Evolutionary conservation across 2,888 invertebrate species (phyloP).

Genomic region (Alcis repandata): DNA sequence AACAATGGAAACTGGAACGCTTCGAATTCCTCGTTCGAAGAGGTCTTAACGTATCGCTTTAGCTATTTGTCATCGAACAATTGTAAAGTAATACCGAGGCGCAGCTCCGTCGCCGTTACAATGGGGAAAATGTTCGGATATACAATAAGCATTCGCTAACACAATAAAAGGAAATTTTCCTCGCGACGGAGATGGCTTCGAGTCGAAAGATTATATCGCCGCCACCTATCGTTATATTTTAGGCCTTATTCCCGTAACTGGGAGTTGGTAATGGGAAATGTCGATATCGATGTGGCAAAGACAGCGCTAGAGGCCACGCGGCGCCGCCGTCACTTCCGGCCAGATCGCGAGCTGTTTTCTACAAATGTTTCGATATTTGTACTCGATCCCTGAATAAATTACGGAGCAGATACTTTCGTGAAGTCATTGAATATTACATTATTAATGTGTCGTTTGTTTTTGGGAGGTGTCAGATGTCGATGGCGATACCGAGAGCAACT

Average conservation of each 20-base stretch:
- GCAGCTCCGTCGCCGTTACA: constrained; percentile 66
- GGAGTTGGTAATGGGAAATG: constrained; percentile 56
- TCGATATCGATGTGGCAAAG: constrained; percentile 58
- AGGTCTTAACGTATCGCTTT: constrained; percentile 71
- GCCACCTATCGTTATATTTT: constrained; percentile 58
- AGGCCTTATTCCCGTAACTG: constrained; percentile 57
- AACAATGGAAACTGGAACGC: constrained; percentile 62
- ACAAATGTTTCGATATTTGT: constrained; percentile 50
- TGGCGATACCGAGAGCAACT: constrained; percentile 17
- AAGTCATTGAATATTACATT: constrained; percentile 41
- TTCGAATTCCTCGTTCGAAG: constrained; percentile 58
- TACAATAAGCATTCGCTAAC: constrained; percentile 81
- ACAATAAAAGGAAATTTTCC: constrained; percentile 81
- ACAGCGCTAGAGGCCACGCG: constrained; percentile 57
- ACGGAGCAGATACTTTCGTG: constrained; percentile 44
- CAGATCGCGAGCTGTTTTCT: constrained; percentile 60
- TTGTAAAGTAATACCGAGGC: constrained; percentile 72
- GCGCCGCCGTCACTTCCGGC: constrained; percentile 62
- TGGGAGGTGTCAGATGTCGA: constrained; percentile 31
- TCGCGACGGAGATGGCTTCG: constrained; percentile 62
- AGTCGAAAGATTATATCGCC: constrained; percentile 68
- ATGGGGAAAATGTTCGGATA: constrained; percentile 75
- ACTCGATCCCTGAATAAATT: constrained; percentile 51
- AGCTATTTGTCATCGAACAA: constrained; percentile 77
- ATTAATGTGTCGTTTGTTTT: constrained; percentile 40